phyloP scores from a whole-genome alignment of 1,140 invertebrate genomes.

The Drosophila oshimai region DNA sequence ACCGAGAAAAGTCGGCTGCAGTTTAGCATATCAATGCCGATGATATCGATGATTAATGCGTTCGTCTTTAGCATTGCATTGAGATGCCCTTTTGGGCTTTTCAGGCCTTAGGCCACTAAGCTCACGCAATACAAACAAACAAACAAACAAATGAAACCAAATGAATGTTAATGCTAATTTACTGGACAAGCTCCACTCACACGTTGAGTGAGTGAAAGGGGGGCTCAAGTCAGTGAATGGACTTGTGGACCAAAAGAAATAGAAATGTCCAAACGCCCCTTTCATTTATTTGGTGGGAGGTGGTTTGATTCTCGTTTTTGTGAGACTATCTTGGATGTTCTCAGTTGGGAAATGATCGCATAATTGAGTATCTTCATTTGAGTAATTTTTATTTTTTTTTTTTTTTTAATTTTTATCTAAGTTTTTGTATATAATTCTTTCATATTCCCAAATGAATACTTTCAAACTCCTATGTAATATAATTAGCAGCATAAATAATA shows the following conservation, averaged over 20 bases:
- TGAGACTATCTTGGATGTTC: not conserved
- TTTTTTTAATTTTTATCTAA: too few species aligned
- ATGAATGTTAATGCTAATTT: slow-evolving; percentile 75
- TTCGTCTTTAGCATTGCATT: slow-evolving; percentile 41
- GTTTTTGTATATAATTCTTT: not conserved
- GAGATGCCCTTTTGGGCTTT: not conserved
- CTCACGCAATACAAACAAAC: slow-evolving; percentile 47
- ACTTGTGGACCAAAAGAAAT: slow-evolving; percentile 18
- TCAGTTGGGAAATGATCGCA: not conserved
- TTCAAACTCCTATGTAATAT: too few species aligned
- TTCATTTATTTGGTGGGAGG: slow-evolving; percentile 14
- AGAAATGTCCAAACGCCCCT: slow-evolving; percentile 34
- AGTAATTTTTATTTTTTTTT: too few species aligned
- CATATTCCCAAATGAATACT: not conserved
- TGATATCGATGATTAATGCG: slow-evolving; percentile 51
- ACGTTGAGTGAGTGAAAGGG: slow-evolving; percentile 20
- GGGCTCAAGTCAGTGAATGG: slow-evolving; percentile 54
- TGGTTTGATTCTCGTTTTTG: slow-evolving; percentile 23
- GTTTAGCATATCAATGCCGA: slow-evolving; percentile 56
- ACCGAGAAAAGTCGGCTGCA: slow-evolving; percentile 43
- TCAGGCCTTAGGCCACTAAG: slow-evolving; percentile 19
- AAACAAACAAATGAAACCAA: slow-evolving; percentile 23
- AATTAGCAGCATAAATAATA: too few species aligned
- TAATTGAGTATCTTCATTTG: not conserved
- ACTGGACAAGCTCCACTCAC: slow-evolving; percentile 59